These are phyloP conservation scores for Marronus borbonicus DNA, from an alignment of 2,888 invertebrate species.

Conservation along the genomic window DNA sequence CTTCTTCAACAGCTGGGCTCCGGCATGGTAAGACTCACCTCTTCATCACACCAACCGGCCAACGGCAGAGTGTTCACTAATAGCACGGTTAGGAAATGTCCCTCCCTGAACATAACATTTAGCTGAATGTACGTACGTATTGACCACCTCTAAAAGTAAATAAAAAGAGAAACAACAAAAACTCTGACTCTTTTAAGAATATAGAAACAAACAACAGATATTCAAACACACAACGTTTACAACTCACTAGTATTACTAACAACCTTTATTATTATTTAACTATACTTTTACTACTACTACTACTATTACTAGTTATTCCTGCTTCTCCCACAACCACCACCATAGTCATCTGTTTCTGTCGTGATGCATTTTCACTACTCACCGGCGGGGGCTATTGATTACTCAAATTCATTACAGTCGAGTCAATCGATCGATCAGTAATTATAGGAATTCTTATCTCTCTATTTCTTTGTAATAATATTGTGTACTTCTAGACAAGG, in stretches of 20 bases:
- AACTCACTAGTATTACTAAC: not conserved
- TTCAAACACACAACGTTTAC: not conserved
- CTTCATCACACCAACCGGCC: conserved; percentile 74
- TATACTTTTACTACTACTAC: conserved; percentile 55
- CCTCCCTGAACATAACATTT: conserved; percentile 83
- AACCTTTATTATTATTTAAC: not conserved
- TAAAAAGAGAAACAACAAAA: conserved; percentile 6
- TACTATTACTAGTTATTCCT: not conserved
- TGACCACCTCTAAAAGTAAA: conserved; percentile 51
- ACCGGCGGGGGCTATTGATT: conserved; percentile 68
- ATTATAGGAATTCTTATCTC: conserved; percentile 27
- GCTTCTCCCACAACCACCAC: conserved; percentile 49
- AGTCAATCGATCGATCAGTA: conserved; percentile 37
- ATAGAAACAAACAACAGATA: not conserved
- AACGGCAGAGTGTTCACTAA: conserved; percentile 73
- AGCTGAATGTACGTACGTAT: conserved; percentile 72
- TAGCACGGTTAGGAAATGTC: conserved; percentile 81
- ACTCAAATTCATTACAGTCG: conserved; percentile 44
- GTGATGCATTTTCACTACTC: conserved; percentile 66
- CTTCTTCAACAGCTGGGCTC: conserved; percentile 91
- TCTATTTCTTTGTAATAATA: conserved; percentile 19
- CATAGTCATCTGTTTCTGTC: conserved; percentile 61
- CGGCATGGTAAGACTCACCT: conserved; percentile 93
- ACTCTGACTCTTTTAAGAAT: not conserved
- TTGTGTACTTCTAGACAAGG: conserved; percentile 11